These are phyloP conservation scores for Labroides dimidiatus DNA, from an alignment of 2,797 vertebrate species.

Conservation along the genomic window DNA sequence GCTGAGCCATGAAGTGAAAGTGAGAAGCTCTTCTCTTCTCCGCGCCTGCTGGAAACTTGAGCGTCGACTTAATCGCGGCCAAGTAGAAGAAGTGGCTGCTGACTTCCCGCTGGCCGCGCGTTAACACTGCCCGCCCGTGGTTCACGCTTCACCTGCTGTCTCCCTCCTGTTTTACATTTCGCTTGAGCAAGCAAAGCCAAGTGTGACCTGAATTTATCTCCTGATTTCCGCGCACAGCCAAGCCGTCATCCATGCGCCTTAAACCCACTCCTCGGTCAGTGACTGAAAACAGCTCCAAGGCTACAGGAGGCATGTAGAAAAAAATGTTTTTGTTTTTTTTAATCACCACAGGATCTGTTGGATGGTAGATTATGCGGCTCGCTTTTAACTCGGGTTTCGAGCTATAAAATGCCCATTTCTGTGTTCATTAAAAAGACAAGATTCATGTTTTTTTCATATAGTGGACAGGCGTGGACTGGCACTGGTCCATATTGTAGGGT, in stretches of 20 bases:
- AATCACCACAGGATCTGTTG: neutral
- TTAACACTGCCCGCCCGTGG: constrained; percentile 14
- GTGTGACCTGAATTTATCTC: constrained; percentile 24
- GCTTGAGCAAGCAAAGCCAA: constrained; percentile 29
- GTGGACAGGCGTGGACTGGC: constrained; percentile 23
- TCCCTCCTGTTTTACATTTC: constrained; percentile 60
- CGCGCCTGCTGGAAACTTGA: constrained; percentile 8
- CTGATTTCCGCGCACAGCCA: neutral
- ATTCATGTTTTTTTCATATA: neutral
- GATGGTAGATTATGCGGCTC: constrained; percentile 19
- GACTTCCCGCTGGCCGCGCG: constrained; percentile 9
- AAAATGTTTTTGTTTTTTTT: too few species aligned
- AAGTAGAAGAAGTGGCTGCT: constrained; percentile 3
- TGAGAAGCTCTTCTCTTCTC: constrained; percentile 8
- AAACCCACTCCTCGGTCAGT: neutral
- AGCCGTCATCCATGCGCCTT: constrained; percentile 14
- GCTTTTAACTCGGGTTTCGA: constrained; percentile 2
- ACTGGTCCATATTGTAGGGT: constrained; percentile 8
- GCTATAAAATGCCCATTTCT: neutral
- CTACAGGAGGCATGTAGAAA: constrained; percentile 39
- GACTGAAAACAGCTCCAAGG: constrained; percentile 55
- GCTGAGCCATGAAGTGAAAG: constrained; percentile 75
- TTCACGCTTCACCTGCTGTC: constrained; percentile 57
- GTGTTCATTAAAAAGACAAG: neutral
- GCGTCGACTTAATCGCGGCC: constrained; percentile 5